A percentile compares a stretch with the other conserved stretches of the same genome.
phyloP scores from a whole-genome alignment of 2,888 invertebrate species.

The Hypena proboscidalis region DNA sequence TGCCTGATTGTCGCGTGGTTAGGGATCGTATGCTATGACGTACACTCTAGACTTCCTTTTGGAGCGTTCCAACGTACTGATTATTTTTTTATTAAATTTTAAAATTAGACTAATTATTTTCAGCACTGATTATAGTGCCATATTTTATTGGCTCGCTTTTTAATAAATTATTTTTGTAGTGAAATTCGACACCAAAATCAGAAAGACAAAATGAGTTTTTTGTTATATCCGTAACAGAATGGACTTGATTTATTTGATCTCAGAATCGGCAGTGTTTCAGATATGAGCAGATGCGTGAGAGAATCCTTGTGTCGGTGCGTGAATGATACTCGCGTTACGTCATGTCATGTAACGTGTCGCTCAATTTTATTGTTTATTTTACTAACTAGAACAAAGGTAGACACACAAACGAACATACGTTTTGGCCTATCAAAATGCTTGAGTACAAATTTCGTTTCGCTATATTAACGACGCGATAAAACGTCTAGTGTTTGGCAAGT shows the following conservation, averaged over 20 bases:
- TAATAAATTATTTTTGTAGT: conserved; percentile 73
- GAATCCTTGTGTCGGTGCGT: conserved; percentile 24
- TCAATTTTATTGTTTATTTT: conserved; percentile 49
- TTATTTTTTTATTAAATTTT: conserved; percentile 74
- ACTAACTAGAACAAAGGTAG: conserved; percentile 31
- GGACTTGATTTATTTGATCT: conserved; percentile 81
- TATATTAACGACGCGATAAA: conserved; percentile 30
- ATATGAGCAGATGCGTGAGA: conserved; percentile 42
- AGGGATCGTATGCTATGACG: conserved; percentile 58
- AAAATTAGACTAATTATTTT: conserved; percentile 74
- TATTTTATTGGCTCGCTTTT: conserved; percentile 80
- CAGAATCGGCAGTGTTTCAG: conserved; percentile 66
- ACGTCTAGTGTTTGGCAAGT: conserved; percentile 39
- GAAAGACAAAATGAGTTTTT: conserved; percentile 68
- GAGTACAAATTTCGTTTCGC: conserved; percentile 68
- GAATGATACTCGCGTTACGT: conserved; percentile 32
- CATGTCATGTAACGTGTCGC: conserved; percentile 48
- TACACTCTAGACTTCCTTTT: conserved; percentile 63
- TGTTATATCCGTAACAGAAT: conserved; percentile 65
- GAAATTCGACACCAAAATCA: conserved; percentile 82
- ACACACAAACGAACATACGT: conserved; percentile 36
- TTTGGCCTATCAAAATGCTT: conserved; percentile 65
- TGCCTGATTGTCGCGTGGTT: conserved; percentile 73
- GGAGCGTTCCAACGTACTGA: conserved; percentile 82
- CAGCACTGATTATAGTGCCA: conserved; percentile 83